Evolutionary conservation across 2,113 vertebrate genomes (phyloP), one percentile per base, ranked within the genome.

Genomic region (Tetrax tetrax): DNA sequence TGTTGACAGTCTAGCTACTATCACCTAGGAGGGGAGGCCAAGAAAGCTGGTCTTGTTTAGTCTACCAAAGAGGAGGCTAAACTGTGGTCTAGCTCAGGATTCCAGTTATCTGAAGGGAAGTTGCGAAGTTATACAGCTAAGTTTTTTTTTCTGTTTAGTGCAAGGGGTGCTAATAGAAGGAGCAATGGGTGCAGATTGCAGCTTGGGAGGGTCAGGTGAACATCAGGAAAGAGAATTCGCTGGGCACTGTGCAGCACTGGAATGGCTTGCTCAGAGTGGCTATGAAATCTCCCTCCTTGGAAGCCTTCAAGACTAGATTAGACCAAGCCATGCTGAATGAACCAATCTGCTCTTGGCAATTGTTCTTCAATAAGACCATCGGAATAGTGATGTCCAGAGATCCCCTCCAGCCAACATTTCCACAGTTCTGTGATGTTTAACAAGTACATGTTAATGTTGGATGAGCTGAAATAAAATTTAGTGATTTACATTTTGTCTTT

Each of bases 311-410:
- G n/a, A 33, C n/a, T 51, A 24, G 17, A n/a, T 27, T 70, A 66
- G 5, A 48, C 13, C 13, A 66, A 74, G 6, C 6, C 10, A 19
- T 23, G 37, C 7, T 38, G 22, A 93, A 43, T 22, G 19, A 57
- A 48, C 6, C 0, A 0, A n/a, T 28, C 43, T 63, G 6, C 25
- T 72, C 38, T 45, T 90, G 88, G 13, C 21, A 61, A 24, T 45
- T 7, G n/a, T 65, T 3, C 31, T 70, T 86, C 76, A 70, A 0
- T 35, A 7, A 66, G 8, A 80, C 13, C 5, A 53, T 3, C 60
- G 31, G 21, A 16, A 37, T 16, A 64, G 7, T 43, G 8, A 59
- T 54, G 21, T 38, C 12, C 60, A 86, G 71, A 38, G 31, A 65
- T 31, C 11, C 14, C 18, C 19, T 76, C 45, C 21, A 82, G 10